Base-by-base conservation (phyloP, 2,113 vertebrate genomes). In the Aspiorhynchus laticeps region DNA sequence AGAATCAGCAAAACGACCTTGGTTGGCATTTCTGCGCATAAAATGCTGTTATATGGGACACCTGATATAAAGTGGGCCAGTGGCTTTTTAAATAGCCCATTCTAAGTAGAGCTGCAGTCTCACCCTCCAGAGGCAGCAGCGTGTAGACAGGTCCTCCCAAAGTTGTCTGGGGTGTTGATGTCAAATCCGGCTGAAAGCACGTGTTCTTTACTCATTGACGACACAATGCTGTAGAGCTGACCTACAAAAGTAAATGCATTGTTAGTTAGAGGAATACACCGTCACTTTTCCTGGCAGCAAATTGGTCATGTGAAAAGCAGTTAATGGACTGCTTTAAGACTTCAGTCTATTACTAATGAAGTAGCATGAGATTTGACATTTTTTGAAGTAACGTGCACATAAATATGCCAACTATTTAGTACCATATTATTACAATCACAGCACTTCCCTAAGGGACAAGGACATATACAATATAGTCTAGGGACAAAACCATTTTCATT, bases 101-200 rank as follows among this genome's bases (percentile, higher is more conserved):
- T 81, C 11, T 69, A 61, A 51, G 75, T 41, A 69, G 43, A 71
- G 61, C 46, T n/a, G 5, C 46, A 10, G n/a, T 14, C 95, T 90
- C 85, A 99, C 98, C 98, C 98, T 95, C 97, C 98, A 78, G 97
- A 97, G 93, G 98, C 97, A 95, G 98, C 98, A 93, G 98, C 98
- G 89, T 99, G 98, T 91, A 99, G 95, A 93, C 97, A 98, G 86
- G 97, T 99, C 90, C 97, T 97, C 90, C 98, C 98, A 38, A 96
- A 94, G 93, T 96, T 96, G 91, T 99, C 98, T 48, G 95, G 93
- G 1, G 95, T 96, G 93, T 99, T 98, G 89, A 99, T 96, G 91
- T 99, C 97, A 88, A 97, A 97, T 89, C 96, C 97, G 41, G 95
- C 94, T 0, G 96, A 95, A 80, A 95, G 93, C 86, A 94, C 95